These are phyloP conservation scores for Tamandua tetradactyla DNA, from an alignment of 2,797 vertebrate species.

Conservation along the genomic window DNA sequence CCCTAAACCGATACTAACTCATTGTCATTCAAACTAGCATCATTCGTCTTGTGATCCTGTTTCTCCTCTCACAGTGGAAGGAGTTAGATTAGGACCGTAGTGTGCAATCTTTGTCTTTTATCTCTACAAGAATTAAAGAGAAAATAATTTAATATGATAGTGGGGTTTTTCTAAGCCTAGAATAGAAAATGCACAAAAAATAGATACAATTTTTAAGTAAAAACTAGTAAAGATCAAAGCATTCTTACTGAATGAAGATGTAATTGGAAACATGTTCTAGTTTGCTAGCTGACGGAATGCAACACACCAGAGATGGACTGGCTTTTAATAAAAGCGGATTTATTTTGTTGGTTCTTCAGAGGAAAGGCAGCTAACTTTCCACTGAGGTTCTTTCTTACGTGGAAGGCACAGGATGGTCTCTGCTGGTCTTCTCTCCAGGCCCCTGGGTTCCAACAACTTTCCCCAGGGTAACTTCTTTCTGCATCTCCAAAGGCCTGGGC, in stretches of 20 bases:
- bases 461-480: too few relatives aligned
- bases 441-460: too few relatives aligned
- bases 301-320: too few relatives aligned
- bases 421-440: too few relatives aligned
- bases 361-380: too few relatives aligned
- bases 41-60: neutral
- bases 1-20: neutral
- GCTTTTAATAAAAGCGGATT: too few relatives aligned
- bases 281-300: too few relatives aligned
- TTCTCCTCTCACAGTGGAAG: neutral
- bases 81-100: neutral
- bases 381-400: too few relatives aligned
- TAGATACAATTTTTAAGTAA: neutral
- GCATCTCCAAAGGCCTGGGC: too few relatives aligned
- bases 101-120: neutral
- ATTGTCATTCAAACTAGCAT: neutral
- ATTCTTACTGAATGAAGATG: constrained; percentile 9
- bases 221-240: constrained; percentile 2
- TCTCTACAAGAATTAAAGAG: neutral
- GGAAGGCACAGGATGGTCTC: too few relatives aligned
- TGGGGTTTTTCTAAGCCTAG: neutral
- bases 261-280: neutral
- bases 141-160: neutral
- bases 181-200: neutral
- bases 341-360: too few relatives aligned